Percentiles rank a stretch among this genome's conserved stretches.
Evolutionary conservation across 2,797 vertebrate genomes (phyloP).

Genomic region (Vespertilio murinus): DNA sequence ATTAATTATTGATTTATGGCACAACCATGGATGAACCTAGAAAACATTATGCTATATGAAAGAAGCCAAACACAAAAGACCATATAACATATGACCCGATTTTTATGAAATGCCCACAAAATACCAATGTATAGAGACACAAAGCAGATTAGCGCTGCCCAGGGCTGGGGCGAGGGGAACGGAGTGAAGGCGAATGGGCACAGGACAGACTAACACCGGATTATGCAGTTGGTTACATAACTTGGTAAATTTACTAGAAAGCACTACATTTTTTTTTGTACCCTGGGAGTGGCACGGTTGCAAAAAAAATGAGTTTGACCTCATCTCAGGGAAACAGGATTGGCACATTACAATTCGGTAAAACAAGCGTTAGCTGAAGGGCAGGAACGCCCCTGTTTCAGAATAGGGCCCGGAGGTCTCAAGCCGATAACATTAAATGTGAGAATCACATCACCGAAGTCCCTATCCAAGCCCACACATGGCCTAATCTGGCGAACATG

Average conservation of each 20-base stretch:
- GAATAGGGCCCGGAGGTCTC: background rate
- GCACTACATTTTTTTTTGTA: background rate
- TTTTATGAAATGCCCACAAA: slow-evolving; percentile 21
- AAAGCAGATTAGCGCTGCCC: background rate
- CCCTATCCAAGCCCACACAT: background rate
- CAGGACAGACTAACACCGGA: slow-evolving; percentile 39
- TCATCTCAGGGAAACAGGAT: slow-evolving; percentile 3
- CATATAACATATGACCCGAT: background rate
- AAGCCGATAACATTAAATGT: background rate
- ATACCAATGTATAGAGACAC: background rate
- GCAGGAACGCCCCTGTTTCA: background rate
- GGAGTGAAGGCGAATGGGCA: slow-evolving; percentile 9
- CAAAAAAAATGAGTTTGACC: background rate
- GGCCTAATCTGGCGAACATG: background rate
- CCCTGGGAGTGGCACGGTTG: background rate
- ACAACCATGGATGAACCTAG: background rate
- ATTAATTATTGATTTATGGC: background rate
- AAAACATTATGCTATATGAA: slow-evolving; percentile 18
- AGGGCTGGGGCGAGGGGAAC: background rate
- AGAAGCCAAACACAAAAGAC: slow-evolving; percentile 2
- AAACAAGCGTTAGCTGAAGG: background rate
- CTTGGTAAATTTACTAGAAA: slow-evolving; percentile 45
- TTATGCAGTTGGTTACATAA: background rate
- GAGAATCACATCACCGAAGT: slow-evolving; percentile 11
- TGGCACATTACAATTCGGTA: background rate